Percentiles rank a stretch among this genome's conserved stretches.
These are phyloP conservation scores for Seira ritae DNA, from an alignment of 2,888 invertebrate genomes.

Conservation along the genomic window DNA sequence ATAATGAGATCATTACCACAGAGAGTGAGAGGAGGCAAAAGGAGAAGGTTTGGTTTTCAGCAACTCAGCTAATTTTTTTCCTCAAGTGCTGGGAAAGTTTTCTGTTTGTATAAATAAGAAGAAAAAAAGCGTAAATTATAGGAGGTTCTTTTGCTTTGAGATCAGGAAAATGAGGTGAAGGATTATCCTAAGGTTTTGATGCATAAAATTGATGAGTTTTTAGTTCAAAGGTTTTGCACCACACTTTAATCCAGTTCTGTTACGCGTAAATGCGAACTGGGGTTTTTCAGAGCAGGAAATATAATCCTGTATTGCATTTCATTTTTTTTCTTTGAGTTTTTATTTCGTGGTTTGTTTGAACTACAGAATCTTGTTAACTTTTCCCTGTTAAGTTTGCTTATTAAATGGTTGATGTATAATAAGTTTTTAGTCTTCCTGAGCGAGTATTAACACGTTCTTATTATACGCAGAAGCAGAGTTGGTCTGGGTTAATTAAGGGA, in stretches of 20 bases:
- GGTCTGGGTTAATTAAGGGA: neutral
- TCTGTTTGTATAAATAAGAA: neutral
- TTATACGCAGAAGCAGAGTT: neutral
- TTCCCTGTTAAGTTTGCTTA: neutral
- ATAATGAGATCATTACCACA: conserved; percentile 11
- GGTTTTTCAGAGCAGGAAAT: neutral
- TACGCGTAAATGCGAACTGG: neutral
- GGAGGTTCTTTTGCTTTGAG: neutral
- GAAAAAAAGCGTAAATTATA: neutral
- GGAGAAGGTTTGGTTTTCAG: conserved; percentile 23
- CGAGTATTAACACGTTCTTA: neutral
- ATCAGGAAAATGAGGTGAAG: neutral
- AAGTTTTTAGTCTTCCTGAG: neutral
- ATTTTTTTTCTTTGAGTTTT: conserved; percentile 6
- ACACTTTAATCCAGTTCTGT: neutral
- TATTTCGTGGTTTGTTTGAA: conserved; percentile 11
- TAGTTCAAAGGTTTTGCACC: neutral
- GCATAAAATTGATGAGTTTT: conserved; percentile 8
- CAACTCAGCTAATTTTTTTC: conserved; percentile 49
- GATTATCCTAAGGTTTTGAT: conserved; percentile 1
- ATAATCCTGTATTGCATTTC: conserved; percentile 5
- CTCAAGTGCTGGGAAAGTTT: neutral
- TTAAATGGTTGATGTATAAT: neutral
- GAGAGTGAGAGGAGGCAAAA: neutral
- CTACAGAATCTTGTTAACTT: neutral